Conservation (phyloP, 2,888 invertebrate genomes). For the Limnephilus auricula region DNA sequence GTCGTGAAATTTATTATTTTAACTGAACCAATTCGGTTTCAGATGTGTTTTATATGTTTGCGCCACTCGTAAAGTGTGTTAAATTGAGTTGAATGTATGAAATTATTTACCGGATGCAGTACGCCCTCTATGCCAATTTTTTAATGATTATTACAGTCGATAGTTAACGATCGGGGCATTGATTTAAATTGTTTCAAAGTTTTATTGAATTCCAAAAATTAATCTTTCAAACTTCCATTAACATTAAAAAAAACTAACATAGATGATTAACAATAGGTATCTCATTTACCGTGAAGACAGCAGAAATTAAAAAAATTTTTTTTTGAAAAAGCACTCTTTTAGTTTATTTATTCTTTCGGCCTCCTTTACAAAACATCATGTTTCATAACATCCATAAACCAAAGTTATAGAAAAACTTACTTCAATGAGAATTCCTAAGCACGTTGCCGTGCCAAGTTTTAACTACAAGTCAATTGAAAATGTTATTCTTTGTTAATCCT, state of each 20-base stretch:
- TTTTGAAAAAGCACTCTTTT: not conserved
- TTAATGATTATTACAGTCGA: not conserved
- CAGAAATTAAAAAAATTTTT: not conserved
- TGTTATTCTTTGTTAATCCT: not conserved
- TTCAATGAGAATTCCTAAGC: not conserved
- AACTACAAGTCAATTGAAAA: not conserved
- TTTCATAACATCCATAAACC: not conserved
- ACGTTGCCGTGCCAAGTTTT: not conserved
- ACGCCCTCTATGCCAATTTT: not conserved
- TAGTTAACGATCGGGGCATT: not conserved
- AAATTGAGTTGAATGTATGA: constrained; percentile 40
- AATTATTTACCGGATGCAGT: not conserved
- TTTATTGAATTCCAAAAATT: not conserved
- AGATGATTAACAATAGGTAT: no score
- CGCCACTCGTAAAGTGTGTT: constrained; percentile 30
- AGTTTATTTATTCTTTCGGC: not conserved
- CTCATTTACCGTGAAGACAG: not conserved
- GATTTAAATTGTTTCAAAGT: not conserved
- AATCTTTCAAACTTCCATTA: not conserved
- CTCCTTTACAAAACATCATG: not conserved
- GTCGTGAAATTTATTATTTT: constrained; percentile 53
- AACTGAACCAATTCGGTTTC: constrained; percentile 6
- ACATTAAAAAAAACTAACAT: not conserved
- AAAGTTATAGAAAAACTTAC: not conserved
- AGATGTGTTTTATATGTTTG: constrained; percentile 28